A percentile compares a stretch with the other conserved stretches of the same genome.
These are phyloP conservation scores for Furcifer pardalis DNA, from an alignment of 2,797 vertebrate genomes.

Conservation along the genomic window DNA sequence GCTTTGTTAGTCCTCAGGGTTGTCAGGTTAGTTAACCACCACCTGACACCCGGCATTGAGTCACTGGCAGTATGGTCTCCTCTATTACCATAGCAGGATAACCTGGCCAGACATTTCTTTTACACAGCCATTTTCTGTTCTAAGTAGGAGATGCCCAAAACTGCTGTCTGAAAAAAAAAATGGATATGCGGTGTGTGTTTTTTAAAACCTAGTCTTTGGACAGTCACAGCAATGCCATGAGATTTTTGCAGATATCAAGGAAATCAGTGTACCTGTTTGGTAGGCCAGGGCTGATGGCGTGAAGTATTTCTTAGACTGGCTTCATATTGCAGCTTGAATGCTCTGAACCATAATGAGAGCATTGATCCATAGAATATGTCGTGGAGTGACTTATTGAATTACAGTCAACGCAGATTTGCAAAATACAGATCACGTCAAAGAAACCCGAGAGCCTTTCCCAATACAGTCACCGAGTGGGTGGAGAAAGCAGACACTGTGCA, in stretches of 20 bases:
- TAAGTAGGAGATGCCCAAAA: neutral
- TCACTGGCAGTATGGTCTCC: too few relatives aligned
- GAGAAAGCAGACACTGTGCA: neutral
- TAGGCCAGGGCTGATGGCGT: neutral
- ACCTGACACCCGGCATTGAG: too few relatives aligned
- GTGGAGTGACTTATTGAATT: conserved; percentile 16
- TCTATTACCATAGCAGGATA: too few relatives aligned
- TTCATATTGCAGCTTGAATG: neutral
- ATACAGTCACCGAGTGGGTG: neutral
- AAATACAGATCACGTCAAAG: conserved; percentile 30
- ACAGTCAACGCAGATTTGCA: conserved; percentile 8
- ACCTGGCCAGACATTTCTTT: too few relatives aligned
- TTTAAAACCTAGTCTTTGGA: too few relatives aligned
- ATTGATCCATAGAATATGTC: conserved; percentile 29
- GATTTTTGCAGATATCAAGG: neutral
- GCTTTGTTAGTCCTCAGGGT: too few relatives aligned
- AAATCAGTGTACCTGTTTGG: neutral
- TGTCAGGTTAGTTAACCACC: too few relatives aligned
- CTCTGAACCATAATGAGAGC: neutral
- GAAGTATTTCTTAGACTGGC: neutral
- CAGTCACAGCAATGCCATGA: rapidly evolving
- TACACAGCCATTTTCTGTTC: neutral
- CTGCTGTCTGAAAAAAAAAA: neutral
- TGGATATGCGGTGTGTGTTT: neutral
- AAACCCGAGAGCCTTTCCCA: conserved; percentile 16